Evolutionary conservation across 92 coral and sea anemone genomes (phyloP).

Genomic region (Siderastrea radians): DNA sequence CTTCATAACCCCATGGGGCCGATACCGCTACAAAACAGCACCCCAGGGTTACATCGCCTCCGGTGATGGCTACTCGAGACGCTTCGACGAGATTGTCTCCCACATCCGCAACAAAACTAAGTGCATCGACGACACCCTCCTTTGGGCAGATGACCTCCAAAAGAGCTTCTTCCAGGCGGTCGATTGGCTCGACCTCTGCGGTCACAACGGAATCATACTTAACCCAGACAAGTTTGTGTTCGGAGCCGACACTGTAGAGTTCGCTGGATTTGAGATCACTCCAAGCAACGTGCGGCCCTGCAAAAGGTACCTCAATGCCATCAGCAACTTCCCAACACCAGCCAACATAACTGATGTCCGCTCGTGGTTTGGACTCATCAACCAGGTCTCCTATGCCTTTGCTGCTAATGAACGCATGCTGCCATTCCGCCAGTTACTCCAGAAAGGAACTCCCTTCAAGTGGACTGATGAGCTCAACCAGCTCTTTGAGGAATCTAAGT

Average conservation of each 20-base stretch:
- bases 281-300: conserved; percentile 50
- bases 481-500: conserved; percentile 64
- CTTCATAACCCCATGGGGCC: conserved; percentile 79
- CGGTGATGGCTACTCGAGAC: conserved; percentile 67
- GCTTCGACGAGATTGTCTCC: conserved; percentile 67
- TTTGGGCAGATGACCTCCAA: conserved; percentile 47
- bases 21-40: conserved; percentile 77
- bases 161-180: conserved; percentile 33
- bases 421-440: conserved; percentile 7
- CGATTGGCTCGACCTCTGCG: conserved; percentile 59
- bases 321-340: conserved; percentile 66
- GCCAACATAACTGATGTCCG: conserved; percentile 61
- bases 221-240: conserved; percentile 59
- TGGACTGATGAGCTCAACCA: conserved; percentile 54
- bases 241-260: conserved; percentile 46
- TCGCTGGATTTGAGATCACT: conserved; percentile 52
- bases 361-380: conserved; percentile 76
- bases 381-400: conserved; percentile 73
- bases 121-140: conserved; percentile 45
- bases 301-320: conserved; percentile 62
- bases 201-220: conserved; percentile 50
- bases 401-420: conserved; percentile 48
- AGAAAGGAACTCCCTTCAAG: conserved; percentile 45
- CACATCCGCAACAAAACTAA: conserved; percentile 58
- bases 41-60: conserved; percentile 78